Evolutionary conservation across 2,888 invertebrate species (phyloP), one percentile per base, ranked within the genome.

Genomic region (Catocala fraxini): DNA sequence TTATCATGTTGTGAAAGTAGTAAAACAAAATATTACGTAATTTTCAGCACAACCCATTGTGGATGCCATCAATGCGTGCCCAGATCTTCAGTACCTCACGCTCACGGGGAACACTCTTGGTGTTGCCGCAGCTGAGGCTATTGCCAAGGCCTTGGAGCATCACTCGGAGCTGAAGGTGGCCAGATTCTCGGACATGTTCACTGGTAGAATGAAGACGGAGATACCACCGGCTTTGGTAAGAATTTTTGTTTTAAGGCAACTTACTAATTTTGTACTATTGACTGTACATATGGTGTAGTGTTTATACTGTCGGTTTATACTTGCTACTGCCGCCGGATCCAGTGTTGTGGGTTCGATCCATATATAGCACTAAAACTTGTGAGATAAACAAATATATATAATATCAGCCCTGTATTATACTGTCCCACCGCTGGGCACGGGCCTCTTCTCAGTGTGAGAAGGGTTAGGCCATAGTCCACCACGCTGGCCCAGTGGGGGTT

Each of bases 101-200:
- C 93, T 99, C 42, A 98, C 98, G 71, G 99, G 99, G 6, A 99
- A 99, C 85, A 99, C 99, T 0, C 92, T 99, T 25, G 99, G 99
- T 0, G 97, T 98, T 10, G 96, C 96, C 12, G 99, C 99, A 0
- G 98, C 99, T 0, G 95, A 96, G 82, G 97, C 96, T 0, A 97
- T 99, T 59, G 97, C 97, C 0, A 96, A 97, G 81, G 97, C 97
- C 0, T 89, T 99, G 48, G 96, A 97, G 75, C 95, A 93, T 13
- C 97, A 98, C 76, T 97, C 97, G 0, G 97, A 97, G 83, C 95
- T 98, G 68, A 95, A 97, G 82, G 90, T 95, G 72, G 99, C 99
- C 0, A 89, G 97, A 58, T 99, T 99, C 97, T 98, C 98, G 65
- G 99, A 99, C 83, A 96, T 99, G 95, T 99, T 99, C 86, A 99